Conservation (phyloP, 2,888 invertebrate species). For the Drosophila paranaensis region DNA sequence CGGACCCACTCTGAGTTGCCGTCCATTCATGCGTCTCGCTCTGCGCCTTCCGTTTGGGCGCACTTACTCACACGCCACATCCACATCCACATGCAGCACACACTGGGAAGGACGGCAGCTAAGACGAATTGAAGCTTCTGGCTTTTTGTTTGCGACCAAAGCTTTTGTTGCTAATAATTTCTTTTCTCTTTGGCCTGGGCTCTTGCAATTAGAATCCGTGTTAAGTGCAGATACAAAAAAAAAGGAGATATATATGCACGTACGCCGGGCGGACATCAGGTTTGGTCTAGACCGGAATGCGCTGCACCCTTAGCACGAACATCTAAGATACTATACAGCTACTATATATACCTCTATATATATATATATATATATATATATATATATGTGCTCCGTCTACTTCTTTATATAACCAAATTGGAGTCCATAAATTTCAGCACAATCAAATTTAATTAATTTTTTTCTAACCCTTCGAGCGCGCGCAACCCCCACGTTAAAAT, state of each 20-base stretch:
- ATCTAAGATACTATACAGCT: background rate
- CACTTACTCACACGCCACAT: slow-evolving; percentile 77
- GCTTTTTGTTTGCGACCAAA: slow-evolving; percentile 52
- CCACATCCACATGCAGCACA: slow-evolving; percentile 18
- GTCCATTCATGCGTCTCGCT: slow-evolving; percentile 48
- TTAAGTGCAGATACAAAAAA: slow-evolving; percentile 75
- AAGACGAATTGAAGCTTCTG: slow-evolving; percentile 62
- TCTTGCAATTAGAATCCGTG: slow-evolving; percentile 84
- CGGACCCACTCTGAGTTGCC: background rate
- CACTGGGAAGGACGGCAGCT: slow-evolving; percentile 30
- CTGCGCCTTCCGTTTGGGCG: slow-evolving; percentile 73
- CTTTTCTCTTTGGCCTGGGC: slow-evolving; percentile 60
- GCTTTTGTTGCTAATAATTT: slow-evolving; percentile 81
- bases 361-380: background rate
- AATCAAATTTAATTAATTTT: slow-evolving; percentile 78
- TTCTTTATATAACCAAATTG: slow-evolving; percentile 38
- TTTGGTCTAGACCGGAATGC: slow-evolving; percentile 37
- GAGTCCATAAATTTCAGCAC: slow-evolving; percentile 68
- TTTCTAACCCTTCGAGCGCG: slow-evolving; percentile 48
- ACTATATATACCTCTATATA: background rate
- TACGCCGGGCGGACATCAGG: slow-evolving; percentile 1
- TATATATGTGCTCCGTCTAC: slow-evolving; percentile 3
- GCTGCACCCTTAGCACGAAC: slow-evolving; percentile 42
- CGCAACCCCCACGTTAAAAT: slow-evolving; percentile 47
- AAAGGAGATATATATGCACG: slow-evolving; percentile 39